These are phyloP conservation scores for Slavum lentiscoides DNA, from an alignment of 2,888 invertebrate species.

Conservation along the genomic window DNA sequence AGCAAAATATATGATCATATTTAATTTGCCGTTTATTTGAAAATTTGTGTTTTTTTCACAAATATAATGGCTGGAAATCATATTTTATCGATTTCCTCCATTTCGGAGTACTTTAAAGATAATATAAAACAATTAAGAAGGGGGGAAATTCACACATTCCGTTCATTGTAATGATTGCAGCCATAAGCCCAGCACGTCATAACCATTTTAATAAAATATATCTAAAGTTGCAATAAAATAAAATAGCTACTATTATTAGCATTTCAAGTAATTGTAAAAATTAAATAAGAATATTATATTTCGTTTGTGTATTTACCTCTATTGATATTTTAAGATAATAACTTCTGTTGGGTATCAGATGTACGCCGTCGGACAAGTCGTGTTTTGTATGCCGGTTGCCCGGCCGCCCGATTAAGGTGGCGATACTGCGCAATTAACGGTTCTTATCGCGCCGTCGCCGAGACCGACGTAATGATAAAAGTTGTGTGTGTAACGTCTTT, in stretches of 20 bases:
- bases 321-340: too few species aligned
- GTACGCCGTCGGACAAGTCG: too few species aligned
- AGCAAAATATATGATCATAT: not conserved
- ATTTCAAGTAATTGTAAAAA: not conserved
- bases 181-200: constrained; percentile 12
- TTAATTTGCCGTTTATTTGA: not conserved
- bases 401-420: too few species aligned
- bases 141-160: not conserved
- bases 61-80: not conserved
- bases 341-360: too few species aligned
- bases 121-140: not conserved
- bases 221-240: not conserved
- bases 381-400: too few species aligned
- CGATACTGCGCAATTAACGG: too few species aligned
- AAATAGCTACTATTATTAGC: not conserved
- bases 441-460: too few species aligned
- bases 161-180: not conserved
- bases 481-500: too few species aligned
- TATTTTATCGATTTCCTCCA: not conserved
- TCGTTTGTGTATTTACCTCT: too few species aligned
- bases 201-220: constrained; percentile 11
- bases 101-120: not conserved
- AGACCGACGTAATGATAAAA: too few species aligned
- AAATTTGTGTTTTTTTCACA: not conserved
- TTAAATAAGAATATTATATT: not conserved